Percentiles rank a stretch among this genome's conserved stretches.
Evolutionary conservation across 2,113 vertebrate genomes (phyloP).

Genomic region (Oryctolagus cuniculus): mOryCun1.1 NC_091438.1:3045501-3046000

Average conservation of each 20-base stretch:
- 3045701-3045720: slow-evolving; percentile 21
- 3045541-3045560: slow-evolving; percentile 27
- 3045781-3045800: slow-evolving; percentile 3
- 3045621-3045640: neutral
- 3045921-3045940: slow-evolving; percentile 7
- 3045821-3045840: neutral
- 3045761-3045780: slow-evolving; percentile 28
- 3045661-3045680: slow-evolving; percentile 48
- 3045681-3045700: slow-evolving; percentile 59
- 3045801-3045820: slow-evolving; percentile 24
- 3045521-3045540: neutral
- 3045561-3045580: neutral
- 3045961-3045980: neutral
- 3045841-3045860: neutral
- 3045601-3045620: neutral
- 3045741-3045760: slow-evolving; percentile 53
- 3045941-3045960: neutral
- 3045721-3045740: slow-evolving; percentile 50
- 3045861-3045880: slow-evolving; percentile 23
- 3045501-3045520: slow-evolving; percentile 92
- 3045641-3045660: slow-evolving; percentile 59
- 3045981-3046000: slow-evolving; percentile 7
- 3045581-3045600: slow-evolving; percentile 17
- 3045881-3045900: neutral
- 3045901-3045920: slow-evolving; percentile 26